These are phyloP conservation scores for Macaria liturata DNA, from an alignment of 2,888 invertebrate species.

Conservation along the genomic window DNA sequence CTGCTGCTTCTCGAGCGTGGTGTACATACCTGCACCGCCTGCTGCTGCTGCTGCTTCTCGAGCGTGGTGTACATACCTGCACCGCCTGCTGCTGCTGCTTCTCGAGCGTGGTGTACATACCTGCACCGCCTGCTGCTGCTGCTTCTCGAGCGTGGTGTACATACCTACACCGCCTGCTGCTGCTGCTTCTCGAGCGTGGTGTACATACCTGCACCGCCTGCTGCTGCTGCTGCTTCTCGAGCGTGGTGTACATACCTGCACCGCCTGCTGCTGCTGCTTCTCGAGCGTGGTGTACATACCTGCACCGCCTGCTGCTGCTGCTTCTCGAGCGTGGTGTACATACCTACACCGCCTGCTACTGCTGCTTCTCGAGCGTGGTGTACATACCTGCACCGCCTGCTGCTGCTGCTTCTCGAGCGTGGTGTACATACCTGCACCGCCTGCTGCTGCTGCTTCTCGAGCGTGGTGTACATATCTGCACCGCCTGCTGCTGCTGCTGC, in stretches of 20 bases:
- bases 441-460: constrained; percentile 85
- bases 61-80: no score
- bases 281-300: constrained; percentile 78
- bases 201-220: constrained; percentile 89
- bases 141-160: constrained; percentile 92
- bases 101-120: constrained; percentile 80
- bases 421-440: constrained; percentile 75
- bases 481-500: constrained; percentile 78
- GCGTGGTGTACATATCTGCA: no score
- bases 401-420: constrained; percentile 91
- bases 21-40: constrained; percentile 88
- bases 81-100: constrained; percentile 70
- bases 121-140: constrained; percentile 88
- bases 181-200: constrained; percentile 72
- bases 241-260: no score
- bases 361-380: constrained; percentile 76
- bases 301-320: constrained; percentile 89
- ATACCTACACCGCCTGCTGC: constrained; percentile 70
- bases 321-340: constrained; percentile 92
- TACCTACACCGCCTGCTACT: constrained; percentile 71
- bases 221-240: constrained; percentile 90
- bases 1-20: constrained; percentile 72
- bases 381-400: constrained; percentile 88
- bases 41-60: constrained; percentile 90
- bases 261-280: constrained; percentile 69